These are phyloP conservation scores for Neomorphus geoffroyi DNA, from an alignment of 2,797 vertebrate species.

Conservation along the genomic window DNA sequence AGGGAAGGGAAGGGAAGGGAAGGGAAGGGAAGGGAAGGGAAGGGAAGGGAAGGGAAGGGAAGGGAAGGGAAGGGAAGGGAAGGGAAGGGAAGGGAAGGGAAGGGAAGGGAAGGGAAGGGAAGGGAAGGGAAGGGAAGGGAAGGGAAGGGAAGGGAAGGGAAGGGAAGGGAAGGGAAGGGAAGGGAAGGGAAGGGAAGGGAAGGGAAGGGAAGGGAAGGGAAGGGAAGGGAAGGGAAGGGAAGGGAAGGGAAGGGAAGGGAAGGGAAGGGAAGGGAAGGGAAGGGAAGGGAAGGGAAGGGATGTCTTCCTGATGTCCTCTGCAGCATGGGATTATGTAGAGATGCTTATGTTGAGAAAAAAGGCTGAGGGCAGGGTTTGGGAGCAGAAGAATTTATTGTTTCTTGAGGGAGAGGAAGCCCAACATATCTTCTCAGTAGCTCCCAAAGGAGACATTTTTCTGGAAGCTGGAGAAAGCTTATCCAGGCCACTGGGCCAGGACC, in stretches of 20 bases:
- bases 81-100: neutral
- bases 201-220: too few species aligned
- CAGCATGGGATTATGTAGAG: neutral
- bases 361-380: neutral
- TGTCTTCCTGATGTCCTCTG: neutral
- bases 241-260: neutral
- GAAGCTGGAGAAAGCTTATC: neutral
- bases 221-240: too few species aligned
- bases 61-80: neutral
- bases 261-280: too few species aligned
- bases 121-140: neutral
- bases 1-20: neutral
- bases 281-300: neutral
- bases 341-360: neutral
- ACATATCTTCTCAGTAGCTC: neutral
- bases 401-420: neutral
- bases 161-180: too few species aligned
- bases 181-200: too few species aligned
- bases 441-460: neutral
- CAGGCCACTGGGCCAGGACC: neutral
- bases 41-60: neutral
- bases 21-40: too few species aligned
- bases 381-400: neutral
- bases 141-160: neutral
- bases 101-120: neutral